phyloP scores from a whole-genome alignment of 53 echinoderm and acorn worm species.

The Antedon mediterranea region DNA sequence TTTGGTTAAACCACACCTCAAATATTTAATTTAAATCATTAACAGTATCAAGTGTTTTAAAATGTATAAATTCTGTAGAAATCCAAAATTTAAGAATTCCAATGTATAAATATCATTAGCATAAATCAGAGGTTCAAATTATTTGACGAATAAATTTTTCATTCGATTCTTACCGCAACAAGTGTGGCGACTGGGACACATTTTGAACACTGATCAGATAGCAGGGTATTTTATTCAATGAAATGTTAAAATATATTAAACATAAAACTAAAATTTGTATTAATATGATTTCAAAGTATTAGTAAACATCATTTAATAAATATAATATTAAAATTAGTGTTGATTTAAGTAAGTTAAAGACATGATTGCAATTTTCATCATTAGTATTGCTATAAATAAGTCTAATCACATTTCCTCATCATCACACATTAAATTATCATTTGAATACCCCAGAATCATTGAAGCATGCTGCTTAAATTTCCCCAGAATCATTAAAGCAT shows the following conservation, averaged over 20 bases:
- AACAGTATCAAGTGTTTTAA: too few species aligned
- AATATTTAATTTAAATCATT: background rate
- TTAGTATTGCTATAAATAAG: background rate
- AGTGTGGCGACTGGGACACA: background rate
- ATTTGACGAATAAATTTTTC: background rate
- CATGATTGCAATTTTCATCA: constrained; percentile 1
- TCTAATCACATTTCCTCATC: background rate
- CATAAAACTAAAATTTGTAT: background rate
- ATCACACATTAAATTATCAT: background rate
- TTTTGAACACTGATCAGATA: background rate
- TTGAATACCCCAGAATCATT: too few species aligned
- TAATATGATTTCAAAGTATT: background rate
- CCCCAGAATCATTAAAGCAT: too few species aligned
- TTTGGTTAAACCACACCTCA: too few species aligned
- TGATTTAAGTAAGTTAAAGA: background rate
- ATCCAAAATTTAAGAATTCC: background rate
- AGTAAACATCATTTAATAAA: too few species aligned
- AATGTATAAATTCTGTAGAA: background rate
- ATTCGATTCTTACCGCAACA: background rate
- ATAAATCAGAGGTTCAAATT: background rate
- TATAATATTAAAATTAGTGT: background rate
- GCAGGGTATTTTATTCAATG: background rate
- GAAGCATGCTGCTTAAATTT: too few species aligned
- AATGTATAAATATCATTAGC: background rate
- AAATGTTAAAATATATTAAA: background rate